These are phyloP conservation scores for Prionace glauca DNA, from an alignment of 2,797 vertebrate species.

Conservation along the genomic window DNA sequence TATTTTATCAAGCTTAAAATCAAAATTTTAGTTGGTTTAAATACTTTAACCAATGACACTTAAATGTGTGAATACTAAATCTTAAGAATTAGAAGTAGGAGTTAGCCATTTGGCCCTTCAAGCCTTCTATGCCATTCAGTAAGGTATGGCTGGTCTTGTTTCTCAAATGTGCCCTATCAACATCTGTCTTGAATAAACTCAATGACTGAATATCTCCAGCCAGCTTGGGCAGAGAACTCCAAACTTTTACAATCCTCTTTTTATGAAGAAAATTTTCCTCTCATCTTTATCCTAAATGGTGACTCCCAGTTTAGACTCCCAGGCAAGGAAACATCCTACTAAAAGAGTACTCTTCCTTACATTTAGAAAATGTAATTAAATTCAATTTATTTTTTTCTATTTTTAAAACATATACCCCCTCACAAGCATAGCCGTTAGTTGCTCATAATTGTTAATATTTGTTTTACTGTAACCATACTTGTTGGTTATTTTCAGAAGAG, in stretches of 20 bases:
- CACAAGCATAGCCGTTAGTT: background rate
- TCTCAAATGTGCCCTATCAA: background rate
- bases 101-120: background rate
- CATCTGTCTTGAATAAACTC: background rate
- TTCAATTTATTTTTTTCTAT: background rate
- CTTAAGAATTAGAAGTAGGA: background rate
- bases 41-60: background rate
- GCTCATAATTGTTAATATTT: background rate
- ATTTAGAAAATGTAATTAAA: background rate
- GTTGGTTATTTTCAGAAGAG: conserved; percentile 53
- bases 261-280: background rate
- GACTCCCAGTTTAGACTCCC: background rate
- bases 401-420: background rate
- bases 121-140: background rate
- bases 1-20: background rate
- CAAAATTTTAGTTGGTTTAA: background rate
- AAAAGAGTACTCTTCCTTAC: background rate
- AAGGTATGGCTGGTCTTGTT: background rate
- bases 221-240: background rate
- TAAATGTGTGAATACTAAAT: background rate
- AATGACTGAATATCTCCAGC: background rate
- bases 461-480: background rate
- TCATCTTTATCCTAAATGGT: background rate
- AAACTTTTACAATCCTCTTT: background rate
- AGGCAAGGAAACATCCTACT: background rate